Conservation (phyloP, 2,113 vertebrate genomes). For the Sceloporus undulatus region DNA sequence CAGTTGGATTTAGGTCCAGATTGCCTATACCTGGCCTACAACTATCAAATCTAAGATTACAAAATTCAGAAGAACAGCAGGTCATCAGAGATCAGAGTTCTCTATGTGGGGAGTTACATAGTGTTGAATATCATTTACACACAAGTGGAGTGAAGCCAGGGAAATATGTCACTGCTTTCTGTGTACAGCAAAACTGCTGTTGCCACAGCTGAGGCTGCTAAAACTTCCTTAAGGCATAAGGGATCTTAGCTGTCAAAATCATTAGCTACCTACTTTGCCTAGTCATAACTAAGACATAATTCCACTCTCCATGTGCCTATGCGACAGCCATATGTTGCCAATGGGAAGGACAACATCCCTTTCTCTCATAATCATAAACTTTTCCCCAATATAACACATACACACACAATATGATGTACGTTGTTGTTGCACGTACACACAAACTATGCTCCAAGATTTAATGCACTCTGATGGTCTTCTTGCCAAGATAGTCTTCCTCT, state of each 20-base stretch:
- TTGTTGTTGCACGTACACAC: background rate
- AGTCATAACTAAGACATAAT: constrained; percentile 1
- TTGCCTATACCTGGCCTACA: constrained; percentile 39
- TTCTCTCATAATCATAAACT: constrained; percentile 7
- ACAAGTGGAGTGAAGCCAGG: no score
- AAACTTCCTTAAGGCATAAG: background rate
- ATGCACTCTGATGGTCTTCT: background rate
- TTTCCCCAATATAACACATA: background rate
- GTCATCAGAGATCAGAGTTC: background rate
- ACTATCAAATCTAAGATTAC: constrained; percentile 56
- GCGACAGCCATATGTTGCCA: constrained; percentile 20
- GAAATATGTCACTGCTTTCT: background rate
- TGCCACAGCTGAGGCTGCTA: background rate
- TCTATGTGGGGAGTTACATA: background rate
- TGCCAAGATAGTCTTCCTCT: background rate
- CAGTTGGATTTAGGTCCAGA: background rate
- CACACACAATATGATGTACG: background rate
- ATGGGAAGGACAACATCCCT: constrained; percentile 14
- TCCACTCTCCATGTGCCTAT: background rate
- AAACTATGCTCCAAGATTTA: constrained; percentile 1
- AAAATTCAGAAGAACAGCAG: constrained; percentile 17
- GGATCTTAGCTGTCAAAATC: constrained; percentile 8
- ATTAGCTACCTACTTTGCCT: constrained; percentile 11
- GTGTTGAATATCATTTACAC: background rate
- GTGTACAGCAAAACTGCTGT: background rate